Base-by-base conservation (phyloP, 2,113 vertebrate genomes). In the Microcebus murinus region DNA sequence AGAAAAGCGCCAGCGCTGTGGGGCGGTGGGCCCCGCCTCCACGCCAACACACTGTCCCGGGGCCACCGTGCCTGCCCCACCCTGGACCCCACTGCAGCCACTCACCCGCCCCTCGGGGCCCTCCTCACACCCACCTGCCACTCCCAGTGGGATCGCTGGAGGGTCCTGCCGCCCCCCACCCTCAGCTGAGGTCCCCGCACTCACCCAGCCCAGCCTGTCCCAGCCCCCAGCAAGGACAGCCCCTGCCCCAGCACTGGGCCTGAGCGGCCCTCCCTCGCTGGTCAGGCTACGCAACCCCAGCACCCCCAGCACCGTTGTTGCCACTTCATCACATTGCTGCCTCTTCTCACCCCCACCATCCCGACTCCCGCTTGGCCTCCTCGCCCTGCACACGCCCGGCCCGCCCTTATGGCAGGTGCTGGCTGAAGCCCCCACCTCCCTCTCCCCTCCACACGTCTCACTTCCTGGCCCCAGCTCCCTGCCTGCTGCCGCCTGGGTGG, bases 1-100 rank as follows among this genome's bases (percentile, higher is more conserved):
- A 59, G 55, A 59, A 17, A 29, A 2, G 4, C 36, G 42, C 55
- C 1, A 0, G 27, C 0, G 4, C 42, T n/a, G 6, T 3, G 1
- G 4, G 21, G 2, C 5, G 9, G 31, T n/a, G 45, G 29, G 52
- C n/a, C 48, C 0, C 2, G 31, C 48, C 6, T 15, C 52, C 77
- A 17, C 1, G 15, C 13, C 27, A 3, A 42, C 23, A 45, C 39
- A 48, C 61, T 12, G 25, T 63, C 61, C 27, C 5, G 25, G 61
- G 59, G 6, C 25, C 25, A 29, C 13, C 12, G 3, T 70, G 67
- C 15, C 65, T 18, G 4, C 34, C 15, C 65, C 17, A 2, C 65
- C 31, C 65, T 13, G 6, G 65, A 2, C 34, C 55, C 59, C 59
- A 27, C 25, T 50, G 45, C 45, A 50, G 45, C 25, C 39, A 13